Conservation (phyloP, 2,888 invertebrate genomes). For the Ectemnius continuus region DNA sequence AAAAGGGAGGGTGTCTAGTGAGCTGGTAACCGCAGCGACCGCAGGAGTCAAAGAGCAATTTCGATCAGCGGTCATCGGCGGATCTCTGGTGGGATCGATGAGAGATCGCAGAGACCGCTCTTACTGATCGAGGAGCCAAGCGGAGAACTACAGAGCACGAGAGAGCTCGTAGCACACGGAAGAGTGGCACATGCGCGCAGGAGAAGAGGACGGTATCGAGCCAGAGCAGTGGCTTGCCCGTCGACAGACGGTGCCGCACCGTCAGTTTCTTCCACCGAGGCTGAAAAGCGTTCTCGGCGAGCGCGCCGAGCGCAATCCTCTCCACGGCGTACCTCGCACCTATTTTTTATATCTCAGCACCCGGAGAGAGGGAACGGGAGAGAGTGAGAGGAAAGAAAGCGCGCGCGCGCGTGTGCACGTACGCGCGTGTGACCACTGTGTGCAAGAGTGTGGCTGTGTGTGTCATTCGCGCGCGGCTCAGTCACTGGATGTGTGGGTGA, state of each 20-base stretch:
- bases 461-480: background rate
- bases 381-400: no score
- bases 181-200: conserved; percentile 71
- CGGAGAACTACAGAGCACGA: conserved; percentile 37
- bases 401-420: conserved; percentile 14
- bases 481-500: background rate
- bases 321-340: conserved; percentile 15
- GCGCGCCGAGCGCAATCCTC: conserved; percentile 32
- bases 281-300: conserved; percentile 50
- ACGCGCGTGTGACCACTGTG: background rate
- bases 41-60: no score
- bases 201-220: conserved; percentile 74
- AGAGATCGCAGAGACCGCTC: conserved; percentile 26
- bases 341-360: conserved; percentile 17
- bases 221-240: conserved; percentile 72
- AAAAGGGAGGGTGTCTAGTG: no score
- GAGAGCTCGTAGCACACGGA: background rate
- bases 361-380: background rate
- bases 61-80: no score
- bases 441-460: background rate
- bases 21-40: no score
- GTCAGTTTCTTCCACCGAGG: conserved; percentile 61
- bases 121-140: conserved; percentile 41
- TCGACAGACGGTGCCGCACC: conserved; percentile 62
- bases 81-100: background rate